Evolutionary conservation across 2,113 vertebrate species (phyloP).

Genomic region (Mirza zaza): DNA sequence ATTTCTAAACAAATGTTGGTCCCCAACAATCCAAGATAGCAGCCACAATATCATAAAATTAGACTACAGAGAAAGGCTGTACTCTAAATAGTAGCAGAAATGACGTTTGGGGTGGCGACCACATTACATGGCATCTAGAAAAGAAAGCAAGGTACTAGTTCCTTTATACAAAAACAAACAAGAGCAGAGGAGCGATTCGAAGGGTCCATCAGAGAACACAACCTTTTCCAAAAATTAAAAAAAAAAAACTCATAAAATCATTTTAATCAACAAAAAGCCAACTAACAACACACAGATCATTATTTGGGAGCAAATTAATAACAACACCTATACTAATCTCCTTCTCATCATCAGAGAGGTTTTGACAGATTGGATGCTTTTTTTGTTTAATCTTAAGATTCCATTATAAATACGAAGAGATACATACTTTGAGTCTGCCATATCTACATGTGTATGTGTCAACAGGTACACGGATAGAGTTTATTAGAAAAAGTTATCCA

Average conservation of each 20-base stretch:
- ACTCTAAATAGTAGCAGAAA: too few relatives aligned
- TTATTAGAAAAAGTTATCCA: neutral
- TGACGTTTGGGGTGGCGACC: rapidly evolving
- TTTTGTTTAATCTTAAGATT: neutral
- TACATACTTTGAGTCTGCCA: neutral
- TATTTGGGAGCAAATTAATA: neutral
- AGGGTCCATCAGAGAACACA: neutral
- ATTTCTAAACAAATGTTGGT: neutral
- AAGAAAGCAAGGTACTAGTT: neutral
- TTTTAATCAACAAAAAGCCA: neutral
- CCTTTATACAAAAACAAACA: neutral
- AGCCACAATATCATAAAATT: neutral
- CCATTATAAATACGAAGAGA: neutral
- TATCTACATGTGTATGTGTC: neutral
- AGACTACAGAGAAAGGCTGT: neutral
- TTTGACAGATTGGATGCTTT: neutral
- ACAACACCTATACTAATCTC: neutral
- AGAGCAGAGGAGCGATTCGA: neutral
- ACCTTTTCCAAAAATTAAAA: neutral
- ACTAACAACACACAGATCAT: neutral
- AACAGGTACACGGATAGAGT: neutral
- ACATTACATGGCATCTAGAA: rapidly evolving
- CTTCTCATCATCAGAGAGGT: too few relatives aligned
- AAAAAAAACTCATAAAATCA: neutral
- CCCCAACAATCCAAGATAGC: too few relatives aligned